phyloP scores from a whole-genome alignment of 2,797 vertebrate genomes.

The Lerista edwardsae region DNA sequence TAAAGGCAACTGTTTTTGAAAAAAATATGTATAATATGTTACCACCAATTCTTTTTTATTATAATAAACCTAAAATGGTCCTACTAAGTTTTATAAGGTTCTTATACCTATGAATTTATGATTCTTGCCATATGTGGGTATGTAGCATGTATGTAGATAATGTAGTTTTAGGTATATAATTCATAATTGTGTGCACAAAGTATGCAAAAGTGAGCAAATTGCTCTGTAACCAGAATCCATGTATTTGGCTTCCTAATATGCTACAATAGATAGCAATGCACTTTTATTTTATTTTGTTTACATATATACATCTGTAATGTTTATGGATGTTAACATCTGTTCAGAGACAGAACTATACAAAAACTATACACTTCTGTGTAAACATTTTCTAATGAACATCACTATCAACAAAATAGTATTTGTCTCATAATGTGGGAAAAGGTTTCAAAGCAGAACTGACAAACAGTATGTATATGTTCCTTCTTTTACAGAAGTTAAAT shows the following conservation, averaged over 20 bases:
- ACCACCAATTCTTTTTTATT: neutral
- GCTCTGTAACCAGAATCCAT: neutral
- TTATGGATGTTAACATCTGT: slow-evolving; percentile 12
- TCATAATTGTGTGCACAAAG: slow-evolving; percentile 46
- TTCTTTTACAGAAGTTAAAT: slow-evolving; percentile 69
- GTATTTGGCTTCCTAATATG: slow-evolving; percentile 1
- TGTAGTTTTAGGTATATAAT: neutral
- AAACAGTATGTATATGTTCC: slow-evolving; percentile 28
- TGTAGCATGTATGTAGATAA: too few species aligned
- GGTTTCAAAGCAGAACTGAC: neutral
- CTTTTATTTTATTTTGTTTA: slow-evolving; percentile 9
- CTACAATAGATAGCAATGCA: slow-evolving; percentile 3
- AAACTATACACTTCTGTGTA: neutral
- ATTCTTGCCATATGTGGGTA: neutral
- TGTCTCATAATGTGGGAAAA: neutral
- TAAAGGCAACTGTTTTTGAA: neutral
- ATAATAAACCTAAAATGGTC: slow-evolving; percentile 25
- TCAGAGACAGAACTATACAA: slow-evolving; percentile 38
- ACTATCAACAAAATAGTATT: neutral
- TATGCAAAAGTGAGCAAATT: slow-evolving; percentile 5
- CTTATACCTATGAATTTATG: neutral
- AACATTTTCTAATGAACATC: slow-evolving; percentile 23
- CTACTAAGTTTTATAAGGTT: slow-evolving; percentile 6
- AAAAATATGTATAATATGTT: slow-evolving; percentile 33
- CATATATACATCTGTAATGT: slow-evolving; percentile 12